Percentiles rank a stretch among this genome's conserved stretches.
phyloP scores from a whole-genome alignment of 2,888 invertebrate species.

The Nudaria mundana region DNA sequence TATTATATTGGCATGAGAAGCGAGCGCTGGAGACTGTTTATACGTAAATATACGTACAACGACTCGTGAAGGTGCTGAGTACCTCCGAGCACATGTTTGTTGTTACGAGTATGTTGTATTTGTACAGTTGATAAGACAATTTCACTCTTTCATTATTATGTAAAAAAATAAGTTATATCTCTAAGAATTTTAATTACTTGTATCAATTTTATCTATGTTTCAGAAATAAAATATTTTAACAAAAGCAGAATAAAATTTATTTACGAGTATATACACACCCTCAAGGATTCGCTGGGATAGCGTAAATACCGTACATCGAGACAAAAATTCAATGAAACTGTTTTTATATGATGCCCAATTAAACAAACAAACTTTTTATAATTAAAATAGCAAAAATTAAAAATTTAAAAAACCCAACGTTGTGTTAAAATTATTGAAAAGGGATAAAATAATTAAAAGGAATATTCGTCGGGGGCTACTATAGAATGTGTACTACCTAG shows the following conservation, averaged over 20 bases:
- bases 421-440: too few relatives aligned
- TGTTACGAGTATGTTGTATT: constrained; percentile 51
- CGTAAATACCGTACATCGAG: neutral
- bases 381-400: too few relatives aligned
- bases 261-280: too few relatives aligned
- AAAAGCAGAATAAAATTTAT: too few relatives aligned
- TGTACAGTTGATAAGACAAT: constrained; percentile 70
- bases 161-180: constrained; percentile 74
- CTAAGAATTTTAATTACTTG: constrained; percentile 80
- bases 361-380: too few relatives aligned
- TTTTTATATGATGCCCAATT: too few relatives aligned
- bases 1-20: constrained; percentile 55
- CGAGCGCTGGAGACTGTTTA: constrained; percentile 65
- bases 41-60: constrained; percentile 49
- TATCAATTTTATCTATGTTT: constrained; percentile 81
- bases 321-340: too few relatives aligned
- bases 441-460: too few relatives aligned
- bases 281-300: neutral
- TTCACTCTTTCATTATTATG: constrained; percentile 75
- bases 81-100: constrained; percentile 63
- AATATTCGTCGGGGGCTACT: too few relatives aligned
- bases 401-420: too few relatives aligned
- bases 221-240: constrained; percentile 81
- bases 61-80: constrained; percentile 53
- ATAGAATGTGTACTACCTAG: too few relatives aligned